Base-by-base conservation (phyloP, 1,140 invertebrate species). In the Heliconius hewitsoni region DNA sequence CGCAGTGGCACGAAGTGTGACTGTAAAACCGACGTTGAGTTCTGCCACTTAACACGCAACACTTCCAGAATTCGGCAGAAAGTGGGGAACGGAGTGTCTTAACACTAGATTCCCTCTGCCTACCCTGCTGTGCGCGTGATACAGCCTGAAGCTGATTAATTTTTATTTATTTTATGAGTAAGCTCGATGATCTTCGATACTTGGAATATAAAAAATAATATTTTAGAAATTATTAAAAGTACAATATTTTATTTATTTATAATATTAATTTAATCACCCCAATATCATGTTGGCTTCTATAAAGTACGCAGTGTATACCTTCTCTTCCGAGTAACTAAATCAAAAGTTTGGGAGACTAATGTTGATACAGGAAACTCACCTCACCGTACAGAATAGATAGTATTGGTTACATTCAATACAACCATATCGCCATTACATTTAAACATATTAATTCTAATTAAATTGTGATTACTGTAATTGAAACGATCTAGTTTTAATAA, bases 301-400 rank as follows among this genome's bases (percentile, higher is more conserved):
- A 23, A n/a, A 19, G 60, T 66, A 60, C 55, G 37, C 34, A 50
- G 74, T 80, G 50, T 80, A 76, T 72, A 71, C 52, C 60, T 52
- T 42, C 73, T 73, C 37, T 73, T 82, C 57, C 50, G 55, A 77
- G 76, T 78, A 78, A 72, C 71, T 83, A 83, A 87, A 83, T 83
- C 82, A 85, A 85, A 85, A 86, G 82, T 82, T 86, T 70, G 8
- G 70, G 27, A 73, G 71, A 71, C 77, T 79, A 85, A 86, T 81
- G 79, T 84, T 84, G 78, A 83, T 83, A 83, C 79, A 78, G 79
- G 55, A 81, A 86, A 84, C 79, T 83, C 83, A 80, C 80, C 83
- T 81, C 83, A 82, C 77, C 39, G 19, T 37, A 39, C n/a, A 46
- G 82, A 86, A 86, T 85, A 81, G 77, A 78, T 86, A 85, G 84